A percentile compares a stretch with the other conserved stretches of the same genome.
These are phyloP conservation scores for Schizothorax lantsangensis DNA, from an alignment of 2,797 vertebrate genomes.

Conservation along the genomic window DNA sequence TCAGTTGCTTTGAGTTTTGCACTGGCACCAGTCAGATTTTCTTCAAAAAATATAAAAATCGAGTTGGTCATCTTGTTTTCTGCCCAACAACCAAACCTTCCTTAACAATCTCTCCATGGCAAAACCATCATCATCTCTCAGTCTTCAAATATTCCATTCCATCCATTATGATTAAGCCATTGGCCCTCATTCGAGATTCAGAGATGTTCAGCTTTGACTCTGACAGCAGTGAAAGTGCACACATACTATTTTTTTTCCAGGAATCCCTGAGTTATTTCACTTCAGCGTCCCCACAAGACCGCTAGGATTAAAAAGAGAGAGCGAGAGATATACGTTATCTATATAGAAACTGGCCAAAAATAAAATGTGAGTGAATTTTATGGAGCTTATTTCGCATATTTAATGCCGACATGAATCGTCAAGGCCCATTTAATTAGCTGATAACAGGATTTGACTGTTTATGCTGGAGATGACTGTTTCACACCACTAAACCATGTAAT, in stretches of 20 bases:
- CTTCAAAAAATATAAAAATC: not conserved
- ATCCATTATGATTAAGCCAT: not conserved
- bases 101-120: not conserved
- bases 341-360: constrained; percentile 49
- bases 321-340: constrained; percentile 8
- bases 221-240: constrained; percentile 22
- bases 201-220: constrained; percentile 12
- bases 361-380: constrained; percentile 52
- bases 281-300: not conserved
- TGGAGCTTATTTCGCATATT: constrained; percentile 54
- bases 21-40: not conserved
- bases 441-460: constrained; percentile 60
- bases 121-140: not conserved
- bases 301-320: constrained; percentile 22
- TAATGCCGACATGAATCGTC: constrained; percentile 55
- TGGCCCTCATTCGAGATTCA: not conserved
- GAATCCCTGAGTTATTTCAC: constrained; percentile 48
- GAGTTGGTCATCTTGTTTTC: not conserved
- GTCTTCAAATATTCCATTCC: not conserved
- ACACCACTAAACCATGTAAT: constrained; percentile 63
- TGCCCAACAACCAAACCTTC: not conserved
- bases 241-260: not conserved
- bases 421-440: constrained; percentile 64
- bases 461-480: constrained; percentile 61
- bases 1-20: not conserved